Evolutionary conservation across 2,113 vertebrate genomes (phyloP), one percentile per base, ranked within the genome.

Genomic region (Epinephelus cyanopodus): DNA sequence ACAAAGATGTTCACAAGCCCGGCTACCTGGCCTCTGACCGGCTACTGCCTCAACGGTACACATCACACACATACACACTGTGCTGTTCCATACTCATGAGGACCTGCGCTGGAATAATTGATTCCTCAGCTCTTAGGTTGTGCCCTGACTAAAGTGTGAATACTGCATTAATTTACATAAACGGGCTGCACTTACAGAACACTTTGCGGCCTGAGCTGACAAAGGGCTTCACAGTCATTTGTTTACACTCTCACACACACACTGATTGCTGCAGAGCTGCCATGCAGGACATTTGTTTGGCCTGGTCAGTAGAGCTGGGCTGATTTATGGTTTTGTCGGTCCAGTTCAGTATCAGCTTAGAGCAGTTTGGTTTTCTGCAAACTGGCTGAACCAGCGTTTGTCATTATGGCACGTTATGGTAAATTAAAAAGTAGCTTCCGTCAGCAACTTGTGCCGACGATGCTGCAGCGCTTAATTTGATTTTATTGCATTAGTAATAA

Each of bases 11-110:
- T 48, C 97, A 99, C 93, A 98, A 97, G 57, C 93, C 97, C 1
- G 98, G 98, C 37, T 99, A 99, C 93, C 93, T 99, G 83, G 95
- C 96, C 69, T 97, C 97, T 6, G 98, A 99, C 85, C 94, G 98
- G 54, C 97, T 99, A 47, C 96, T 99, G 48, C 98, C 98, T 19
- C 98, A 99, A 95, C 90, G 93, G 93, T 93, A 63, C 25, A 33
- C 25, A 23, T 25, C 9, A 48, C 9, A 21, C 25, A 54, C 21
- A 63, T 6, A 58, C 14, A 52, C 39, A 23, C 47, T 15, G 19
- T 11, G 21, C 25, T 33, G 3, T 27, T 9, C 47, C n/a, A 48
- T n/a, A 54, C 48, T 9, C 18, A 23, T 48, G 45, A 23, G 58
- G 58, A 61, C 7, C 58, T 7, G 14, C 27, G 8, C 17, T 60